Base-by-base conservation (phyloP, 2,888 invertebrate genomes). In the Mamestra brassicae region DNA sequence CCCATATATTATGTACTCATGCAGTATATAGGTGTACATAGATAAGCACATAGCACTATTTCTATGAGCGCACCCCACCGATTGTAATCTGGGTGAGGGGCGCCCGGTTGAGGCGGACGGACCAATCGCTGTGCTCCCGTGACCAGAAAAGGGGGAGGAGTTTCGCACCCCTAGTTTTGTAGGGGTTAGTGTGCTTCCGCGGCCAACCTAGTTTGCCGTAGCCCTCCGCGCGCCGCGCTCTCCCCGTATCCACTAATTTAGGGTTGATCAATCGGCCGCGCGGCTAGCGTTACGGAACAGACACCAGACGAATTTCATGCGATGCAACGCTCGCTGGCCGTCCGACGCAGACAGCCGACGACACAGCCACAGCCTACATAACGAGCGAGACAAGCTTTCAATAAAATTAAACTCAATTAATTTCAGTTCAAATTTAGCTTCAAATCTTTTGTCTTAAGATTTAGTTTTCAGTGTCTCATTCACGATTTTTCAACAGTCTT, bases 101-200 rank as follows among this genome's bases (percentile, higher is more conserved):
- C 92, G 95, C 94, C 92, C 92, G 94, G 93, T 93, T 91, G 92
- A 90, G 90, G 89, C 93, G 92, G 89, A 90, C 96, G 94, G 96
- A 96, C 96, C 96, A 96, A 96, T 96, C 95, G 93, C 95, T 92
- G 94, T 94, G 95, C 94, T 94, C 95, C 92, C 94, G 94, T 96
- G 96, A 95, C 96, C 96, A 96, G 96, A 96, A 96, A 96, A 96
- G 96, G 90, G 96, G 96, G 96, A 92, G 96, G 96, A 96, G 96
- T 96, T 96, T 96, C 95, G 95, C 96, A 96, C 96, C 96, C 96
- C 96, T 96, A 96, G 96, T 96, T 96, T 96, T 96, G 96, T 96
- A 96, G 96, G 96, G 96, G 96, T 96, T 96, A 96, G 96, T 96
- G 95, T 96, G 96, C 96, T 96, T 96, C 95, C 96, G 96, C 93